phyloP scores from a whole-genome alignment of 2,797 vertebrate species.

The Esox lucius region DNA sequence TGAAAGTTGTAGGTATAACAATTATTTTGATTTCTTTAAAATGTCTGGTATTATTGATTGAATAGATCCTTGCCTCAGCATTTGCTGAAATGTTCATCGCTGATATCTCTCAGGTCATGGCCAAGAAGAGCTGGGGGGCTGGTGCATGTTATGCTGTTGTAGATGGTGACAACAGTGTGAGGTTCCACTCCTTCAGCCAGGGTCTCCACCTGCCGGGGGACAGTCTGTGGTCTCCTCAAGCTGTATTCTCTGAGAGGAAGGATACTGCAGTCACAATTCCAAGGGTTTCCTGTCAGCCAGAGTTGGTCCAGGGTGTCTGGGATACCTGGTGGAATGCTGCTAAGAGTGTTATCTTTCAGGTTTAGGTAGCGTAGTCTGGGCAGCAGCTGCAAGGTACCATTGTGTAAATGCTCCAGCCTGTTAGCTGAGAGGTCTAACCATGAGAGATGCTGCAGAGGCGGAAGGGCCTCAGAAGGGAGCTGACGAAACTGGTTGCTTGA shows the following conservation, averaged over 20 bases:
- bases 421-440: conserved; percentile 85
- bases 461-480: conserved; percentile 69
- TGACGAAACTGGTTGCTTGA: conserved; percentile 82
- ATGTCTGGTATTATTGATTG: neutral
- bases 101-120: conserved; percentile 84
- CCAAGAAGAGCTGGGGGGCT: conserved; percentile 75
- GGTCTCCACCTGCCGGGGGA: conserved; percentile 84
- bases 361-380: conserved; percentile 84
- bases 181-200: conserved; percentile 83
- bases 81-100: conserved; percentile 75
- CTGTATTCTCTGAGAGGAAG: conserved; percentile 81
- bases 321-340: conserved; percentile 68
- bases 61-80: conserved; percentile 69
- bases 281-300: conserved; percentile 89
- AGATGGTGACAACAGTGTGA: conserved; percentile 78
- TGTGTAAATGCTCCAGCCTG: conserved; percentile 71
- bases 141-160: conserved; percentile 93
- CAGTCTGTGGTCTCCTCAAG: conserved; percentile 72
- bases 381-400: conserved; percentile 70
- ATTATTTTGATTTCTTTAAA: neutral
- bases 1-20: neutral
- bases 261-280: conserved; percentile 87
- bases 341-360: conserved; percentile 82
- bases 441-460: conserved; percentile 71
- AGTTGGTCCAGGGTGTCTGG: conserved; percentile 83